Evolutionary conservation across 2,888 invertebrate genomes (phyloP).

Genomic region (Drosophila bunnanda): DNA sequence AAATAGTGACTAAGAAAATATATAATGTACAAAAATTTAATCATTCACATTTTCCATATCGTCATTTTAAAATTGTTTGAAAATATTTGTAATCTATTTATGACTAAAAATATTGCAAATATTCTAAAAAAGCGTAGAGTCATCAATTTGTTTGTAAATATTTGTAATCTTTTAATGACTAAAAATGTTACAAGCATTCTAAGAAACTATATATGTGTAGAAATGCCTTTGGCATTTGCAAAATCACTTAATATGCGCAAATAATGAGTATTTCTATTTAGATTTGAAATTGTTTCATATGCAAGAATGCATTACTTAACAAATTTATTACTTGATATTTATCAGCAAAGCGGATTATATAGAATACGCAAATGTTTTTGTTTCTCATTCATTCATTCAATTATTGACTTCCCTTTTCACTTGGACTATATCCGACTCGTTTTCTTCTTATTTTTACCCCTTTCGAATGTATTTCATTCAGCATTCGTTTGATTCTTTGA

Average conservation of each 20-base stretch:
- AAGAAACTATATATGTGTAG: no score
- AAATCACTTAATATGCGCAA: background rate
- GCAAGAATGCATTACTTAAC: background rate
- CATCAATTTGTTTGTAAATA: no score
- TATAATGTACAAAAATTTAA: background rate
- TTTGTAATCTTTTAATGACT: no score
- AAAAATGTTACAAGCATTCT: no score
- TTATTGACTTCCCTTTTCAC: constrained; percentile 11
- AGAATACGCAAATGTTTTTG: background rate
- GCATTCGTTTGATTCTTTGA: constrained; percentile 18
- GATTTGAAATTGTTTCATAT: background rate
- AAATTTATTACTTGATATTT: background rate
- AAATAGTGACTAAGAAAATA: background rate
- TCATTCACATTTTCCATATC: background rate
- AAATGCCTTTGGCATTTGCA: background rate
- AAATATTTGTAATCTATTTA: background rate
- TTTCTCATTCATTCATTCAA: background rate
- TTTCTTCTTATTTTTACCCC: background rate
- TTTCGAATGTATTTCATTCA: constrained; percentile 24
- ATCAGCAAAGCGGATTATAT: background rate
- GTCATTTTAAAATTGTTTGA: background rate
- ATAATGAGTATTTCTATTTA: background rate
- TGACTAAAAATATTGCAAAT: background rate
- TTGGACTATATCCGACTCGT: constrained; percentile 10
- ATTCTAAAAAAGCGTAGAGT: background rate